Evolutionary conservation across 2,888 invertebrate genomes (phyloP), one percentile per base, ranked within the genome.

Genomic region (Pachydiplax longipennis): DNA sequence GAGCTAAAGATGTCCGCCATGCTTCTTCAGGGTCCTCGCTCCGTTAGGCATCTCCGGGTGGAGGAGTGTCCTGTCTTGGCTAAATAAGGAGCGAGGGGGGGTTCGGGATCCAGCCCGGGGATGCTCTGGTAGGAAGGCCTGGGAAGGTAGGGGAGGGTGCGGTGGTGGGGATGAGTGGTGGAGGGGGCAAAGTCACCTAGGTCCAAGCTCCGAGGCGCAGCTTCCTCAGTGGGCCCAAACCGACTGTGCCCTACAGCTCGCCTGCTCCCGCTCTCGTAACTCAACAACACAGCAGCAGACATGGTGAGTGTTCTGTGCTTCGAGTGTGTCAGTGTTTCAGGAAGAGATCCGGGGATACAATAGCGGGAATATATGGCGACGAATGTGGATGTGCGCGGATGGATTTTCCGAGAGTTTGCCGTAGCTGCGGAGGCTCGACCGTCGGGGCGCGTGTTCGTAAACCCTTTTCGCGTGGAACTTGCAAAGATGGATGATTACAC

Each of bases 181-280:
- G 87, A 61, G 87, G 87, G 87, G 87, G 61, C 22, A 87, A 87
- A 87, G 87, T 37, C 87, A 87, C 87, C 87, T 87, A 87, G 87
- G 87, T 87, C 87, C 87, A 87, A 58, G 87, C 12, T 37, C 87
- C 61, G 87, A 58, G 22, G 58, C 87, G 87, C 65, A 61, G 87
- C 87, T 58, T 58, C 87, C 87, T 87, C 87, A 87, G 87, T 87
- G 87, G 87, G 87, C 61, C 65, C 87, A 61, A 65, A 37, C 87
- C 87, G 87, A 87, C 87, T 87, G 87, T 87, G 87, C 87, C 87
- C 87, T 31, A 87, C 87, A 87, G 87, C 61, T 87, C 87, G 87
- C 87, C 87, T 87, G 87, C 87, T 87, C 87, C 61, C 61, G 61
- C 65, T 40, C 87, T 37, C 87, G 31, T 65, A 65, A 73, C 73